Conservation (phyloP, 1,140 invertebrate genomes). For the Antheraea mylitta region DNA sequence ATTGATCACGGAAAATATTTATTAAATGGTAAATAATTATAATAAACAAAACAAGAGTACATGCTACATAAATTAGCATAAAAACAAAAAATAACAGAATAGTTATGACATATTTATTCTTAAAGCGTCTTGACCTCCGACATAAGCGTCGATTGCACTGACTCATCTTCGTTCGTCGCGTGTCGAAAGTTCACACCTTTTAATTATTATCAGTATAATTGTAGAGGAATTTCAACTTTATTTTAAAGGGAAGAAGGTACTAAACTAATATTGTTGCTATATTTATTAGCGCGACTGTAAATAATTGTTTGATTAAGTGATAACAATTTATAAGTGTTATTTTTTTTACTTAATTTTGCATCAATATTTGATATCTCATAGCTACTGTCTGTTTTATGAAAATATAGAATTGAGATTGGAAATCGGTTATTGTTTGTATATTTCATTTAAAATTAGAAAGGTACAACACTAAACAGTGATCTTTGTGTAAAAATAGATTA, state of each 20-base stretch:
- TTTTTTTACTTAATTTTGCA: background rate
- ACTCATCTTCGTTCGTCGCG: background rate
- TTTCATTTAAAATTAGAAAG: no score
- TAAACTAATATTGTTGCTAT: background rate
- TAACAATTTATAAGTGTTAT: background rate
- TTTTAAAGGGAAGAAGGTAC: background rate
- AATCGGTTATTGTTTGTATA: no score
- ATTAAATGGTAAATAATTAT: no score
- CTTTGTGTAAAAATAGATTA: no score
- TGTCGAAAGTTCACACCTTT: slow-evolving; percentile 8
- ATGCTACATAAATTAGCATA: background rate
- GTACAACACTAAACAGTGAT: no score
- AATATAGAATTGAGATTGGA: no score
- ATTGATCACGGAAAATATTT: no score
- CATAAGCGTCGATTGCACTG: slow-evolving; percentile 5
- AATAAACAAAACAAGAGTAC: no score
- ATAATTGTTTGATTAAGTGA: background rate
- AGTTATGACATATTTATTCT: slow-evolving; percentile 12
- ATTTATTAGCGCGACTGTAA: background rate
- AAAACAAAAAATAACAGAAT: background rate
- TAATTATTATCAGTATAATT: background rate
- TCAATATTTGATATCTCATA: background rate
- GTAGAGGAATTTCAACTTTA: slow-evolving; percentile 1
- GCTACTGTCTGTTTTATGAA: no score
- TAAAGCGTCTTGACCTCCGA: slow-evolving; percentile 13